These are phyloP conservation scores for Choristoneura rosaceana DNA, from an alignment of 2,888 invertebrate species.

Conservation along the genomic window DNA sequence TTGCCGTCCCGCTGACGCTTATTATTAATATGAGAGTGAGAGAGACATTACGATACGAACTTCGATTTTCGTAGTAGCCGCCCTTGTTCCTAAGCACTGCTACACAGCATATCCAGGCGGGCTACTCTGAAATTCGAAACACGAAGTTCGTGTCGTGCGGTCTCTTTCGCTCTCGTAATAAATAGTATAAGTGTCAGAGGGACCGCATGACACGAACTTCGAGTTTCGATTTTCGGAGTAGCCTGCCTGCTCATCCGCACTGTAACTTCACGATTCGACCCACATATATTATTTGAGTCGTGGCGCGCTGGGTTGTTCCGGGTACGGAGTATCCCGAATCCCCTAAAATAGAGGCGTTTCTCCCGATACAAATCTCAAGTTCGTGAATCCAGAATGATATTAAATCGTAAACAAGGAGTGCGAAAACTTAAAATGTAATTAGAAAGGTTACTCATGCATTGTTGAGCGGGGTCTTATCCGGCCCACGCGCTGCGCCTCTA, in stretches of 20 bases:
- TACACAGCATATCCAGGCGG: background rate
- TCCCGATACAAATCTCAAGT: constrained; percentile 13
- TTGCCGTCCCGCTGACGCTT: too few relatives aligned
- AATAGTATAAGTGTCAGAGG: too few relatives aligned
- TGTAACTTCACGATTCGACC: background rate
- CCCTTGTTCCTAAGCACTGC: background rate
- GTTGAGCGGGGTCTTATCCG: constrained; percentile 13
- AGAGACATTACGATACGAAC: too few relatives aligned
- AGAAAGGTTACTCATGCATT: constrained; percentile 29
- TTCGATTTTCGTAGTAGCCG: too few relatives aligned
- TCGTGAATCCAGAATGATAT: constrained; percentile 30
- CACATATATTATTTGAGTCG: constrained; percentile 9
- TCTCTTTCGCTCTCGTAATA: too few relatives aligned
- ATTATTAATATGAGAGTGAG: too few relatives aligned
- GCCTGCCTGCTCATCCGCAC: background rate
- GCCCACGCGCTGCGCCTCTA: constrained; percentile 21
- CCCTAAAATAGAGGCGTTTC: background rate
- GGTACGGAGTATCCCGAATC: background rate
- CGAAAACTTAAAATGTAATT: constrained; percentile 41
- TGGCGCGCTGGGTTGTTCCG: background rate
- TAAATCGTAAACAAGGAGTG: constrained; percentile 36
- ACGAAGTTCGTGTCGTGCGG: too few relatives aligned
- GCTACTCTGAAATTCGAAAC: too few relatives aligned
- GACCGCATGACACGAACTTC: too few relatives aligned
- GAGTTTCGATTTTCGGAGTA: too few relatives aligned